Evolutionary conservation across 2,888 invertebrate species (phyloP), one percentile per base, ranked within the genome.

Genomic region (Orthosia gothica): DNA sequence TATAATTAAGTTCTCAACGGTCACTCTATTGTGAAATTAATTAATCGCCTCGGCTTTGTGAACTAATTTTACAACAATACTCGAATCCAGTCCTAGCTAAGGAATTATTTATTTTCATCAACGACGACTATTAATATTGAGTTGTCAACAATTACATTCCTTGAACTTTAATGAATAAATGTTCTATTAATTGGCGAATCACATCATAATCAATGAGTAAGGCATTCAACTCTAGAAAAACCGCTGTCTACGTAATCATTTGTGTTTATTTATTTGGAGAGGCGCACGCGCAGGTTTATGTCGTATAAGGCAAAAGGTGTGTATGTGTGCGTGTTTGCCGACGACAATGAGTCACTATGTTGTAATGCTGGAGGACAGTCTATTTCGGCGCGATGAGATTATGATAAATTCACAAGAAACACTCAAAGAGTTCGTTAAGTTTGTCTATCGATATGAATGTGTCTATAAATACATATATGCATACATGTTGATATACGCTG

Each of bases 371-470:
- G 91, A 94, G 93, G 94, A 94, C 94, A 93, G 90, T 93, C 95
- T 95, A 95, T 95, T 95, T 96, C 94, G 94, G 95, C 92, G 90
- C 92, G 93, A 95, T 94, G 95, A 94, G 92, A 94, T 94, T 94
- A 94, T 94, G 92, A 94, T 91, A 89, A 91, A 91, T 89, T 90
- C 85, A 88, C 88, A 84, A 88, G 88, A 90, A 90, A 89, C 88
- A 74, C 76, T 80, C 76, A 74, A 76, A 82, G 70, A 83, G 73
- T 72, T 82, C 71, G 70, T 87, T 82, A 84, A 84, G 81, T 87
- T 84, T 71, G 74, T 75, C 64, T 65, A 87, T 83, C 70, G 70
- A 81, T 82, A 74, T 40, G 15, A 70, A 57, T 67, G 49, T 59
- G 50, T 63, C 50, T 64, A 63, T 66, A 64, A 45, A 65, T 45